These are phyloP conservation scores for Typhlichthys subterraneus DNA, from an alignment of 2,797 vertebrate species.

Conservation along the genomic window DNA sequence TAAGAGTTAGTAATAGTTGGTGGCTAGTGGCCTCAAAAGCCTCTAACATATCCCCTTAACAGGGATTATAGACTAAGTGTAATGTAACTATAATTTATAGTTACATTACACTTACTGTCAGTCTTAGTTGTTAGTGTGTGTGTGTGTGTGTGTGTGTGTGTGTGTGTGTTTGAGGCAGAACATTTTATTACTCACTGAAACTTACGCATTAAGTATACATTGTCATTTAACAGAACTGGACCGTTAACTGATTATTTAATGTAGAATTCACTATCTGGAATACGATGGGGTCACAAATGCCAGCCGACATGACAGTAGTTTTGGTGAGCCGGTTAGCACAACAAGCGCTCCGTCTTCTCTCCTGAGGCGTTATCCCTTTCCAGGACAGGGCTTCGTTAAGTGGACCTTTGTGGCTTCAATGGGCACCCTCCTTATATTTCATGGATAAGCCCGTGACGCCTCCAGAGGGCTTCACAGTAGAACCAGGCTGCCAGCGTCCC, in stretches of 20 bases:
- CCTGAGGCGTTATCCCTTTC: too few species aligned
- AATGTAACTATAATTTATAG: conserved; percentile 29
- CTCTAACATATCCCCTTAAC: conserved; percentile 69
- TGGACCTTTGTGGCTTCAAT: too few species aligned
- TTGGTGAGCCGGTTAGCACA: too few species aligned
- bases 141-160: neutral
- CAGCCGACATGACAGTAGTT: too few species aligned
- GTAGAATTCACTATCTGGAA: neutral
- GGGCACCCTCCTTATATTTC: too few species aligned
- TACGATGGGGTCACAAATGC: too few species aligned
- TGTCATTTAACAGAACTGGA: conserved; percentile 16
- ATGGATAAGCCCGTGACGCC: too few species aligned
- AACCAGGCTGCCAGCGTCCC: too few species aligned
- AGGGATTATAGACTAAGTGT: conserved; percentile 63
- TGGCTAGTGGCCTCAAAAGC: conserved; percentile 58
- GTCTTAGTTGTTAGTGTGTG: conserved; percentile 44
- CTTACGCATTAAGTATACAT: conserved; percentile 6
- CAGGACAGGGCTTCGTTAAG: too few species aligned
- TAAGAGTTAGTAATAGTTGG: conserved; percentile 39
- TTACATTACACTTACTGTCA: conserved; percentile 39
- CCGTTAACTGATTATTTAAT: conserved; percentile 1
- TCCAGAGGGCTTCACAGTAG: too few species aligned
- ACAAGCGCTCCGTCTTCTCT: too few species aligned
- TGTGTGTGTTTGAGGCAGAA: conserved; percentile 34
- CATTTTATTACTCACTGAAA: too few species aligned